Evolutionary conservation across 2,113 vertebrate genomes (phyloP), one percentile per base, ranked within the genome.

Genomic region (Engraulis encrasicolus): DNA sequence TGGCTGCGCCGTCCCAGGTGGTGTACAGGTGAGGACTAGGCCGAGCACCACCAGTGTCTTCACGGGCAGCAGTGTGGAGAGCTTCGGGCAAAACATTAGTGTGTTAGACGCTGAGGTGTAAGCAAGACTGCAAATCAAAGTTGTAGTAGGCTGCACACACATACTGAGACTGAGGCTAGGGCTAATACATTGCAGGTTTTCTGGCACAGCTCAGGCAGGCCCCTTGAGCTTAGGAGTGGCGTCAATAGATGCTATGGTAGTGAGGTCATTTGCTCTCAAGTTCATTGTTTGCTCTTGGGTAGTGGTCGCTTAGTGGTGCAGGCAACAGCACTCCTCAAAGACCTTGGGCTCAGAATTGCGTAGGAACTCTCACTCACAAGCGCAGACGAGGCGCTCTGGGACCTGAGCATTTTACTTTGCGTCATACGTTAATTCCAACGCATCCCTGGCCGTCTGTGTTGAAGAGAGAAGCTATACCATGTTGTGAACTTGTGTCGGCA

Each of bases 1-100:
- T 2, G 66, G 23, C 0, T 85, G 85, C 0, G 90, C 54, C 1
- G 58, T 84, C 11, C 87, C 85, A 2, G 90, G n/a, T 1, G 94
- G 19, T 27, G 90, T 36, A n/a, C 93, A 94, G 50, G 86, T 88
- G 87, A 91, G 79, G 85, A 91, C 77, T 78, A 87, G 38, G 37
- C 78, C 86, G 84, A 74, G 86, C 23, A 91, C 38, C 6, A 71
- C 20, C 15, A 71, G 54, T 86, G 81, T 74, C 85, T 86, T 58
- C 71, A 38, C 61, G 85, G 87, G 85, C 40, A 80, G 58, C 85
- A 84, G 86, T 40, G 52, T 82, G 31, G 78, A 82, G 7, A 85
- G 52, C 91, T 93, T 90, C 80, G 89, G 80, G 81, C 27, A 86
- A 82, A 86, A 86, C 52, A 82, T 49, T 6, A 79, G 77, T 18